Conservation (phyloP, 2,888 invertebrate species). For the Abrostola tripartita region DNA sequence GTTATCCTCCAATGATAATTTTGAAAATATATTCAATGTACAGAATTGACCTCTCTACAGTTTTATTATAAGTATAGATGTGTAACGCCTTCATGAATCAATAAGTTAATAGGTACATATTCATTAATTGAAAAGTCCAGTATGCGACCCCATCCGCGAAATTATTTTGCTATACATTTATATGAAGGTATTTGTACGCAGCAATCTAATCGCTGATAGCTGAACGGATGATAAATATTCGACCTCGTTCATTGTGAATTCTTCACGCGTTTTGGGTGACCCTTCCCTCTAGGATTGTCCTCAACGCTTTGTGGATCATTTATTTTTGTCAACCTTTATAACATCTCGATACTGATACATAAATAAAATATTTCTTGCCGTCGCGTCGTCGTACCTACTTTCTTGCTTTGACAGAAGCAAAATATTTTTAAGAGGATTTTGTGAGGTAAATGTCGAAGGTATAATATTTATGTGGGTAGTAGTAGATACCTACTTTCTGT, state of each 20-base stretch:
- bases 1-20: too few relatives aligned
- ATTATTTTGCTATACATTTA: conserved; percentile 46
- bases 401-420: conserved; percentile 20
- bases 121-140: conserved; percentile 7
- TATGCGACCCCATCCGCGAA: conserved; percentile 13
- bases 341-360: conserved; percentile 66
- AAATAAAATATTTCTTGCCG: conserved; percentile 55
- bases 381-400: too few relatives aligned
- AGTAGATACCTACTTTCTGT: too few relatives aligned
- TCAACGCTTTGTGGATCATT: conserved; percentile 69
- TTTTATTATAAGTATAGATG: too few relatives aligned
- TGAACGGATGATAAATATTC: conserved; percentile 70
- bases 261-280: conserved; percentile 70
- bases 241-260: conserved; percentile 72
- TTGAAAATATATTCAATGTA: too few relatives aligned
- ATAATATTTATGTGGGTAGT: conserved; percentile 4
- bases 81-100: too few relatives aligned
- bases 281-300: conserved; percentile 72
- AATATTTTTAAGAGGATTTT: conserved; percentile 12
- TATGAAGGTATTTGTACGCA: conserved; percentile 58
- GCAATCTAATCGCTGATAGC: conserved; percentile 61
- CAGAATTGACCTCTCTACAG: too few relatives aligned
- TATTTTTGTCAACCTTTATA: conserved; percentile 68
- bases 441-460: conserved; percentile 15
- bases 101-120: not conserved